phyloP scores from a whole-genome alignment of 2,797 vertebrate species.

The Centroberyx gerrardi region DNA sequence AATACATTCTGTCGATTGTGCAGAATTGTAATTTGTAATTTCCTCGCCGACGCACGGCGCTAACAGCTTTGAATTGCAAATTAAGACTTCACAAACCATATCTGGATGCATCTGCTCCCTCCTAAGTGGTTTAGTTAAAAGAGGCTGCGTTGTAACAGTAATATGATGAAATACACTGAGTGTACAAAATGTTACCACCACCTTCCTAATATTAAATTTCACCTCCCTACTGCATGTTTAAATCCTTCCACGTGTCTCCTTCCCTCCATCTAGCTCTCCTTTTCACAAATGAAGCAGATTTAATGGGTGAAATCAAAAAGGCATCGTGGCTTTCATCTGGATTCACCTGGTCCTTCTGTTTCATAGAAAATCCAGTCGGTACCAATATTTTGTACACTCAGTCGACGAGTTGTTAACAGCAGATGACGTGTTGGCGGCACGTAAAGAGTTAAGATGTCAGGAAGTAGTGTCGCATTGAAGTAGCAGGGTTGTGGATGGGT shows the following conservation, averaged over 20 bases:
- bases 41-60: not conserved
- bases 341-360: not conserved
- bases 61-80: slow-evolving; percentile 53
- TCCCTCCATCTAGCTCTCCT: not conserved
- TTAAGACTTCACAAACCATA: slow-evolving; percentile 19
- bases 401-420: no score
- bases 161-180: slow-evolving; percentile 14
- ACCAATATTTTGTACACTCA: no score
- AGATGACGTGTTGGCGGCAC: no score
- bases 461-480: no score
- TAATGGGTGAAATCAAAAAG: no score
- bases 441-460: no score
- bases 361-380: no score
- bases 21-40: slow-evolving; percentile 29
- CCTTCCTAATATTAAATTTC: not conserved
- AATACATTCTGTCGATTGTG: not conserved
- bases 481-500: no score
- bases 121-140: slow-evolving; percentile 26
- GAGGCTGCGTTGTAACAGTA: slow-evolving; percentile 19
- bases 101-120: slow-evolving; percentile 25
- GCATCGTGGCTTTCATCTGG: not conserved
- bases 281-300: not conserved
- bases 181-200: not conserved
- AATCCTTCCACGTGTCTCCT: not conserved
- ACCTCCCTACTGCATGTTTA: not conserved